A percentile compares a stretch with the other conserved stretches of the same genome.
These are phyloP conservation scores for Aphaenogaster floridana DNA, from an alignment of 1,140 invertebrate species.

Conservation along the genomic window DNA sequence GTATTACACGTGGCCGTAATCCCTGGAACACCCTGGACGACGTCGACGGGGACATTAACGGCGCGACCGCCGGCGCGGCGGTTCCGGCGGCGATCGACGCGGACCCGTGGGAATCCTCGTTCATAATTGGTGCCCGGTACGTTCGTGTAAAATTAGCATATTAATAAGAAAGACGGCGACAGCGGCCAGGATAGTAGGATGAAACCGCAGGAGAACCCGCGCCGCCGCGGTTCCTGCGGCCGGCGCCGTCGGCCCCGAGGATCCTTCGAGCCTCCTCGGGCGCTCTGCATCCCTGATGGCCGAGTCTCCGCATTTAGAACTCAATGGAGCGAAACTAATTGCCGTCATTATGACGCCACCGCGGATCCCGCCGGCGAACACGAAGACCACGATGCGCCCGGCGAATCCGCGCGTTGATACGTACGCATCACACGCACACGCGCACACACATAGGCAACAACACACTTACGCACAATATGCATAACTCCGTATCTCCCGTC, in stretches of 20 bases:
- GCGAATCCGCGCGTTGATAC: neutral
- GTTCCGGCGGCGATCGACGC: neutral
- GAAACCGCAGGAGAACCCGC: constrained; percentile 81
- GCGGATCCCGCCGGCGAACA: constrained; percentile 12
- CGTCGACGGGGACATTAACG: constrained; percentile 49
- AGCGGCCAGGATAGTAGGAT: constrained; percentile 86
- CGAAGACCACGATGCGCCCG: constrained; percentile 10
- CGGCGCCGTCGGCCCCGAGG: constrained; percentile 73
- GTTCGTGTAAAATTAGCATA: constrained; percentile 85
- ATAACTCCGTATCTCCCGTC: neutral
- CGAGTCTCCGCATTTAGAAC: constrained; percentile 87
- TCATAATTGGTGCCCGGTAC: constrained; percentile 66
- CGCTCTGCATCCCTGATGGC: constrained; percentile 84
- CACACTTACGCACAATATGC: neutral
- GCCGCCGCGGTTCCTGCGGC: constrained; percentile 65
- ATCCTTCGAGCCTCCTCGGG: constrained; percentile 80
- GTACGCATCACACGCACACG: neutral
- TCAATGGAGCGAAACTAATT: constrained; percentile 87
- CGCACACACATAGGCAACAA: too few species aligned
- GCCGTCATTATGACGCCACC: constrained; percentile 69
- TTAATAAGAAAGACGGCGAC: constrained; percentile 87
- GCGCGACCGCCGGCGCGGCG: constrained; percentile 4
- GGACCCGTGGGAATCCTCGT: constrained; percentile 35
- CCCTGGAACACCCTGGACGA: constrained; percentile 67
- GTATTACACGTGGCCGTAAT: constrained; percentile 85